These are phyloP conservation scores for Penaeus vannamei DNA, from an alignment of 1,140 invertebrate species.

Conservation along the genomic window DNA sequence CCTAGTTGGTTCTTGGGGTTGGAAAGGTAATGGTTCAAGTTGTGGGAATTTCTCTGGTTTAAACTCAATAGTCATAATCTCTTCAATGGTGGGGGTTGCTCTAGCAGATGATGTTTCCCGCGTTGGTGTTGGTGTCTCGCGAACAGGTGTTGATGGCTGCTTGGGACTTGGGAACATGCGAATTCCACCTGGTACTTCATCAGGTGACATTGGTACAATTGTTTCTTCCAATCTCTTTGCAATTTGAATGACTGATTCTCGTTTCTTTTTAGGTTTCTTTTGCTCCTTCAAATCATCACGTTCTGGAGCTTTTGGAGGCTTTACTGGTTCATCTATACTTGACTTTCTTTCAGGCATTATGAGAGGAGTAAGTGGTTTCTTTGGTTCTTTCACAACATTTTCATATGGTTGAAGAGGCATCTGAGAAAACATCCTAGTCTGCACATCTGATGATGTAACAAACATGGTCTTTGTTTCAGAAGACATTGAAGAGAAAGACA, in stretches of 20 bases:
- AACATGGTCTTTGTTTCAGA: conserved; percentile 48
- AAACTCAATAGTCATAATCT: conserved; percentile 34
- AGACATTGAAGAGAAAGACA: conserved; percentile 33
- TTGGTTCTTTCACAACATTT: not conserved
- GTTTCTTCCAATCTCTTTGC: conserved; percentile 79
- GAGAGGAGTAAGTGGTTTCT: conserved; percentile 48
- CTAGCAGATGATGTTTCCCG: conserved; percentile 45
- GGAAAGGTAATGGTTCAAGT: conserved; percentile 67
- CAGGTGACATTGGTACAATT: conserved; percentile 75
- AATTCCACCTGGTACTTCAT: conserved; percentile 79
- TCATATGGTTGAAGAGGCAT: conserved; percentile 3
- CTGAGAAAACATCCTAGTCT: conserved; percentile 32
- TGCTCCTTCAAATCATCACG: conserved; percentile 49
- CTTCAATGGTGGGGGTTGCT: conserved; percentile 40
- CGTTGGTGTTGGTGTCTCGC: conserved; percentile 59
- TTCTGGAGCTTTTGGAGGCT: conserved; percentile 72
- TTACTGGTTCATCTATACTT: conserved; percentile 71
- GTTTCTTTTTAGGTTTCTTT: conserved; percentile 67
- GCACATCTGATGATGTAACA: conserved; percentile 51
- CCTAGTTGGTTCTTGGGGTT: conserved; percentile 55
- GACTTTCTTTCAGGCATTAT: conserved; percentile 41
- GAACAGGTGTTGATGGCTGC: conserved; percentile 60
- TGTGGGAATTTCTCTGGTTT: conserved; percentile 63
- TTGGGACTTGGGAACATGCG: conserved; percentile 75
- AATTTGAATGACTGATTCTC: conserved; percentile 77